phyloP scores from a whole-genome alignment of 2,113 vertebrate species.

The Anoplopoma fimbria region DNA sequence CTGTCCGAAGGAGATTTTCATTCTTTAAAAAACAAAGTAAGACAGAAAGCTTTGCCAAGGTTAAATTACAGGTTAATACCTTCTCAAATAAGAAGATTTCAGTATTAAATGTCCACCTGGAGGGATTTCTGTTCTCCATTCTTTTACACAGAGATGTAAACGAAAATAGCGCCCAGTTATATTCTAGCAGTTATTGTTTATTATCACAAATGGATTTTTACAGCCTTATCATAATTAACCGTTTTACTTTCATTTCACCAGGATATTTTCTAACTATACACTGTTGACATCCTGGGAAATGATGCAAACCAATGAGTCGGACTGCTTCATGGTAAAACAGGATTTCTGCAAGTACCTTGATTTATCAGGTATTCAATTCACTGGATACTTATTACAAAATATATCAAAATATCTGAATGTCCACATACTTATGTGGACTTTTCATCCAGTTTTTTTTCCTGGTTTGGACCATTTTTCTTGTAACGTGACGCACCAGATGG shows the following conservation, averaged over 20 bases:
- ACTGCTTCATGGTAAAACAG: too few relatives aligned
- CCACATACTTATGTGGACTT: too few relatives aligned
- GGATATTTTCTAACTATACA: background rate
- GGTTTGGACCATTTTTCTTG: too few relatives aligned
- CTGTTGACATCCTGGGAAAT: too few relatives aligned
- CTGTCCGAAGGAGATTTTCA: background rate
- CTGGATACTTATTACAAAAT: too few relatives aligned
- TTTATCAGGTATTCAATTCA: too few relatives aligned
- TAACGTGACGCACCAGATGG: too few relatives aligned
- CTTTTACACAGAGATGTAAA: background rate
- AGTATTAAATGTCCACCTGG: background rate
- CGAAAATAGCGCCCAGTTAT: background rate
- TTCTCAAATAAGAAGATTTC: background rate
- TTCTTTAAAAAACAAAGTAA: background rate
- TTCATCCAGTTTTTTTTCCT: too few relatives aligned
- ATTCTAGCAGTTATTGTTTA: background rate
- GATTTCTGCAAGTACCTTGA: too few relatives aligned
- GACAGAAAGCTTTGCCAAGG: slow-evolving; percentile 4
- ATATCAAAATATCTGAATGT: too few relatives aligned
- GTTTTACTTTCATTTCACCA: background rate
- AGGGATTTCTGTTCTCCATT: background rate
- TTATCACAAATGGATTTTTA: background rate
- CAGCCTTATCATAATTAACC: background rate
- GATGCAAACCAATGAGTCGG: too few relatives aligned
- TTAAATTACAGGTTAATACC: slow-evolving; percentile 15